Conservation (phyloP, 1,140 invertebrate species). For the Phortica variegata region DNA sequence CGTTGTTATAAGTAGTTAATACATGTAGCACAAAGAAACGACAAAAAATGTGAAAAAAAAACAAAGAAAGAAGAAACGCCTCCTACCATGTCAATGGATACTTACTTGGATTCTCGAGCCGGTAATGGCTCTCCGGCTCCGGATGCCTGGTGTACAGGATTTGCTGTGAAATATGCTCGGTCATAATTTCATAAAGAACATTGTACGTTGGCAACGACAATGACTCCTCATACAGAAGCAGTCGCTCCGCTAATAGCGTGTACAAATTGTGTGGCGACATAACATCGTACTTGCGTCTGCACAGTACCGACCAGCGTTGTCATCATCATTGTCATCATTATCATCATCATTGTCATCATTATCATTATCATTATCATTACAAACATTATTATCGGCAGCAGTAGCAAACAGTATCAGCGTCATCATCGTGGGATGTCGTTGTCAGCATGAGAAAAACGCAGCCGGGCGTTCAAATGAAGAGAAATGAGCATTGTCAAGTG, state of each 20-base stretch:
- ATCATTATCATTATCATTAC: too few relatives aligned
- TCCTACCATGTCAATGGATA: conserved; percentile 17
- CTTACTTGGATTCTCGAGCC: conserved; percentile 96
- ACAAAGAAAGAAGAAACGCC: too few relatives aligned
- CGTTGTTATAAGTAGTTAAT: too few relatives aligned
- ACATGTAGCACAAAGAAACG: too few relatives aligned
- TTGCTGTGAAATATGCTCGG: conserved; percentile 94
- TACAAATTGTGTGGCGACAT: conserved; percentile 99
- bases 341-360: too few relatives aligned
- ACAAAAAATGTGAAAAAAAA: too few relatives aligned
- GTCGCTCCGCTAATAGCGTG: conserved; percentile 88
- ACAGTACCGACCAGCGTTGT: not conserved
- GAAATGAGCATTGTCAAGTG: not conserved
- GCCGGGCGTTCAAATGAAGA: not conserved
- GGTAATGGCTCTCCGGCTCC: conserved; percentile 91
- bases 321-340: too few relatives aligned
- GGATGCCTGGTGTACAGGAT: conserved; percentile 88
- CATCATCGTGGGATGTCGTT: not conserved
- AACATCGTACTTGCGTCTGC: conserved; percentile 94
- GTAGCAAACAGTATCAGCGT: not conserved
- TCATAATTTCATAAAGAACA: conserved; percentile 98
- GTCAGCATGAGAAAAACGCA: too few relatives aligned
- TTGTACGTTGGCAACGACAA: conserved; percentile 94
- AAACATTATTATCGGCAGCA: too few relatives aligned
- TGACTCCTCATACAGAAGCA: conserved; percentile 86